Evolutionary conservation across 2,797 vertebrate species (phyloP), one percentile per base, ranked within the genome.

Genomic region (Champsocephalus esox): DNA sequence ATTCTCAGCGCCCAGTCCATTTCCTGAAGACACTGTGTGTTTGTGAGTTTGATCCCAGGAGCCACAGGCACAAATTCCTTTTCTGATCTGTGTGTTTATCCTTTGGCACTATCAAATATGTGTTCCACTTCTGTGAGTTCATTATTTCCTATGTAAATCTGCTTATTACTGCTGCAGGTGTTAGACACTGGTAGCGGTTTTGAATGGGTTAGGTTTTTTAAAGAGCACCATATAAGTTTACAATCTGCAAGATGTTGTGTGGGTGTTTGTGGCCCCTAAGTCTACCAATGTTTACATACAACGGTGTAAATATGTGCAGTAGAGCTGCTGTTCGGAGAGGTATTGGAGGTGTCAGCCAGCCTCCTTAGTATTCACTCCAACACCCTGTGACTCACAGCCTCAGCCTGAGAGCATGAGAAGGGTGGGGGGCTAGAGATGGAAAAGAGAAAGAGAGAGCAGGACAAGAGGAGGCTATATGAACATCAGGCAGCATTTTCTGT

Each of bases 341-440:
- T 90, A 80, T 78, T 81, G 87, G 85, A 89, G 88, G 92, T 93
- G 92, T 92, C 89, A 88, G 89, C 86, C 83, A 81, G 73, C 85
- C 92, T 95, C 85, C 88, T 95, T 94, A 93, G 94, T 95, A 95
- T 95, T 95, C 95, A 89, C 85, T 92, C 87, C 93, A 89, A 86
- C 92, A 92, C 93, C 77, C 90, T 83, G 90, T 94, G 94, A 94
- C 92, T 95, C 94, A 94, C 92, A 81, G 88, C 71, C 79, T 87
- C 81, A 85, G 89, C 82, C 87, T 78, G 80, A 84, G 79, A 89
- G 84, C 58, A 64, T 75, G 79, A 80, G 85, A 84, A 75, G 74
- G 79, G 70, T 14, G 61, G 80, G 57, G 59, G 58, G 16, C 21
- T 55, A 14, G 81, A 80, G 67, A 75, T 75, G 74, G 79, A 80